Conservation (phyloP, 2,888 invertebrate genomes). For the Muschampia plurimacula region DNA sequence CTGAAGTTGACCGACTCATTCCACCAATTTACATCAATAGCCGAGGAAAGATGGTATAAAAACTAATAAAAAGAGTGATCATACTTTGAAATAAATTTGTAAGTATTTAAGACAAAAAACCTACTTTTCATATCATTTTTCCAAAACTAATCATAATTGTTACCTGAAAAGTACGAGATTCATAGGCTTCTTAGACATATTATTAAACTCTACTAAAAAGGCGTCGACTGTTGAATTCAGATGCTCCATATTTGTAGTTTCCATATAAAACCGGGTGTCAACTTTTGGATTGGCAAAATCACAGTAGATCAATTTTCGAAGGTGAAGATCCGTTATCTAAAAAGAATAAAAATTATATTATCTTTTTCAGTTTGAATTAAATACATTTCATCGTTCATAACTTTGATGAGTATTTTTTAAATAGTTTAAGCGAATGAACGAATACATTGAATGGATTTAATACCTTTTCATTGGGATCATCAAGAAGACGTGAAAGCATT, state of each 20-base stretch:
- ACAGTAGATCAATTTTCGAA: conserved; percentile 95
- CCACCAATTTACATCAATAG: too few species aligned
- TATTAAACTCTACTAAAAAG: conserved; percentile 91
- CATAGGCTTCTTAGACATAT: conserved; percentile 95
- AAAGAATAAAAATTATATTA: conserved; percentile 42
- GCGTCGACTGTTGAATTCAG: conserved; percentile 94
- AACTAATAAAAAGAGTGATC: neutral
- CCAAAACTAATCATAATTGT: neutral
- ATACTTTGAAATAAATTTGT: neutral
- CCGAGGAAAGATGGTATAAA: too few species aligned
- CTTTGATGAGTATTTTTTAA: too few species aligned
- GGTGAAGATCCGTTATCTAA: conserved; percentile 91
- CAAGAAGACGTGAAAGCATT: conserved; percentile 88
- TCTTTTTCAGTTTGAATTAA: neutral
- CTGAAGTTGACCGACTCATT: too few species aligned
- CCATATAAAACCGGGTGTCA: conserved; percentile 94
- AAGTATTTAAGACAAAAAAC: neutral
- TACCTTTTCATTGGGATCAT: conserved; percentile 59
- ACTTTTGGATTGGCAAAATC: conserved; percentile 98
- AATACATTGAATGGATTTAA: neutral
- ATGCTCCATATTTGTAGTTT: conserved; percentile 93
- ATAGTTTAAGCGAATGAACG: neutral
- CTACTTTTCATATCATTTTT: neutral
- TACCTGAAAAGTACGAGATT: conserved; percentile 95
- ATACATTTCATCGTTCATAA: too few species aligned